A percentile compares a stretch with the other conserved stretches of the same genome.
These are phyloP conservation scores for Phataginus tricuspis DNA, from an alignment of 2,797 vertebrate genomes.

Conservation along the genomic window DNA sequence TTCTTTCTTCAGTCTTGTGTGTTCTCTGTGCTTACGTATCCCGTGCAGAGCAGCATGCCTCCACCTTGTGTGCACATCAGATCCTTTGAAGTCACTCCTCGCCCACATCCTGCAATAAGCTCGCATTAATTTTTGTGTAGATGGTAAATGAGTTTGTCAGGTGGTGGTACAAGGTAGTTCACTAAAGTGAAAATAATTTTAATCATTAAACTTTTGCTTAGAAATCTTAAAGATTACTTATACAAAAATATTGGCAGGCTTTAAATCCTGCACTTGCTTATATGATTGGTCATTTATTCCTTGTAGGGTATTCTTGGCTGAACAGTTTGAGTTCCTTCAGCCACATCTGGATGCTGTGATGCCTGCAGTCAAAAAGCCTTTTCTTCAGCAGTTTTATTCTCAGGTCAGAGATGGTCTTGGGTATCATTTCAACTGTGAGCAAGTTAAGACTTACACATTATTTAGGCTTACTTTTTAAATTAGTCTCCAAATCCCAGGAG, in stretches of 20 bases:
- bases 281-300: background rate
- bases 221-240: background rate
- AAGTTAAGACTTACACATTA: background rate
- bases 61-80: background rate
- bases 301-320: slow-evolving; percentile 95
- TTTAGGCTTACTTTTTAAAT: background rate
- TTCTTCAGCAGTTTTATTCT: slow-evolving; percentile 99
- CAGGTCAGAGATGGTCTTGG: slow-evolving; percentile 89
- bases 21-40: background rate
- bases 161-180: background rate
- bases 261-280: background rate
- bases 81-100: background rate
- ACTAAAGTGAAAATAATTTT: slow-evolving; percentile 10
- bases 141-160: background rate
- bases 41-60: background rate
- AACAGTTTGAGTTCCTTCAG: slow-evolving; percentile 98
- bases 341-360: slow-evolving; percentile 97
- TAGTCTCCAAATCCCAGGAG: background rate
- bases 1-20: background rate
- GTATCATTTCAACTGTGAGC: background rate
- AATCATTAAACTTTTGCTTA: slow-evolving; percentile 3
- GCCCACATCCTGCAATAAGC: background rate
- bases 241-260: background rate
- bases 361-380: slow-evolving; percentile 98
- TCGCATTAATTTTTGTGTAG: background rate